These are phyloP conservation scores for Plagodis pulveraria DNA, from an alignment of 2,888 invertebrate species.

Conservation along the genomic window DNA sequence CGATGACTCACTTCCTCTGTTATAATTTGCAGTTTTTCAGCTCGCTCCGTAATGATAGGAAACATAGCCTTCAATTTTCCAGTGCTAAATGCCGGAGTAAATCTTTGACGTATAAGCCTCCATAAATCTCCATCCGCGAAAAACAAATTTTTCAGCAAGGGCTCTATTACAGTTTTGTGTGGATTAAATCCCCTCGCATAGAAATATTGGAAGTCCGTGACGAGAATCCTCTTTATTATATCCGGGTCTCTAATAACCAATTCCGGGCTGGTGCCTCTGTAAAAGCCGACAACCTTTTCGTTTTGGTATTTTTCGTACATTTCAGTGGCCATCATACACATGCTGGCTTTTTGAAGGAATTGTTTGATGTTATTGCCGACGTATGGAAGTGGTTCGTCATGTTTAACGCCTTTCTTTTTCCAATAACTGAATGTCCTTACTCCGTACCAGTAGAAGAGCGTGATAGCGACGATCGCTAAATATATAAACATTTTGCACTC, in stretches of 20 bases:
- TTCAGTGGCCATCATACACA: slow-evolving; percentile 66
- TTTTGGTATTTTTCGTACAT: slow-evolving; percentile 64
- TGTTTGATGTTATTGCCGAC: slow-evolving; percentile 65
- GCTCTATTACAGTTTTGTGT: slow-evolving; percentile 66
- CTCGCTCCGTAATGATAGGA: slow-evolving; percentile 68
- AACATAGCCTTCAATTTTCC: slow-evolving; percentile 76
- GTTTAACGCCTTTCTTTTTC: slow-evolving; percentile 66
- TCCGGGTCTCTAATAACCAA: slow-evolving; percentile 71
- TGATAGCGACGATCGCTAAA: slow-evolving; percentile 44
- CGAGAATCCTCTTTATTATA: slow-evolving; percentile 65
- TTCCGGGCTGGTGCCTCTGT: slow-evolving; percentile 60
- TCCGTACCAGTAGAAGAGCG: slow-evolving; percentile 60
- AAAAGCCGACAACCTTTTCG: slow-evolving; percentile 72
- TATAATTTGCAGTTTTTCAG: slow-evolving; percentile 64
- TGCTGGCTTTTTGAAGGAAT: slow-evolving; percentile 61
- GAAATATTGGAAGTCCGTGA: slow-evolving; percentile 67
- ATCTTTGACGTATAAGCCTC: slow-evolving; percentile 68
- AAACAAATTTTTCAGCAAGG: slow-evolving; percentile 69
- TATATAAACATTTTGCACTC: slow-evolving; percentile 43
- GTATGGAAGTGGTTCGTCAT: slow-evolving; percentile 64
- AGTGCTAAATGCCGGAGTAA: slow-evolving; percentile 72
- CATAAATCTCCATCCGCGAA: slow-evolving; percentile 74
- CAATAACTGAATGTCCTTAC: slow-evolving; percentile 64
- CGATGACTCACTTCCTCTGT: slow-evolving; percentile 56
- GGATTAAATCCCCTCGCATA: slow-evolving; percentile 65